Conservation (phyloP, 2,113 vertebrate genomes). For the Istiophorus platypterus region DNA sequence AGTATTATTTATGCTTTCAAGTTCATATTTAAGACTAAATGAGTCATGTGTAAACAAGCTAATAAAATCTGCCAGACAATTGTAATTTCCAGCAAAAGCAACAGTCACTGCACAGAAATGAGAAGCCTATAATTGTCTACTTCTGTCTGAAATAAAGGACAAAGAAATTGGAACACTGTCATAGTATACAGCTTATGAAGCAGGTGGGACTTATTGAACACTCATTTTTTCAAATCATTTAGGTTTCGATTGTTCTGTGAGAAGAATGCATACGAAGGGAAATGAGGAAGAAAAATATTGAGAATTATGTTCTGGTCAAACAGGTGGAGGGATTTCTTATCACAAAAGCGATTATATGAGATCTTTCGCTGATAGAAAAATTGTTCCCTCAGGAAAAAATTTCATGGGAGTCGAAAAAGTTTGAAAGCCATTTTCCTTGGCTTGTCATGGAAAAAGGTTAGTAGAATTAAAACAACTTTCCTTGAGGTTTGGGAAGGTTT, state of each 20-base stretch:
- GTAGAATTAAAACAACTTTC: slow-evolving; percentile 19
- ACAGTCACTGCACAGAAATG: neutral
- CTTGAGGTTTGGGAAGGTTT: slow-evolving; percentile 20
- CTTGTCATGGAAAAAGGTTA: slow-evolving; percentile 8
- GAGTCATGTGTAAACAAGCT: neutral
- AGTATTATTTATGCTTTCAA: neutral
- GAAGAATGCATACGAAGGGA: neutral
- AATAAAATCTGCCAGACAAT: neutral
- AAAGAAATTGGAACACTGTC: neutral
- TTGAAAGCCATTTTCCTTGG: neutral
- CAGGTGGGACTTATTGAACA: neutral
- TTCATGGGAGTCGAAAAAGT: neutral
- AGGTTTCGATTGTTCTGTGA: neutral
- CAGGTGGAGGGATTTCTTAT: neutral
- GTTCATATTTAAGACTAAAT: neutral
- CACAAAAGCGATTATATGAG: neutral
- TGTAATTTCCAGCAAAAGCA: neutral
- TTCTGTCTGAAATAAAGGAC: neutral
- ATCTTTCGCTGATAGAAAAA: neutral
- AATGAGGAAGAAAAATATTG: neutral
- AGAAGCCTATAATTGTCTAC: neutral
- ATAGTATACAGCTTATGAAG: neutral
- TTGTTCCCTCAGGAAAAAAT: neutral
- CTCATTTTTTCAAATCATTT: neutral
- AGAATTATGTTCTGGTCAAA: neutral